Conservation (phyloP, 2,113 vertebrate genomes). For the Cyprinus carpio region DNA sequence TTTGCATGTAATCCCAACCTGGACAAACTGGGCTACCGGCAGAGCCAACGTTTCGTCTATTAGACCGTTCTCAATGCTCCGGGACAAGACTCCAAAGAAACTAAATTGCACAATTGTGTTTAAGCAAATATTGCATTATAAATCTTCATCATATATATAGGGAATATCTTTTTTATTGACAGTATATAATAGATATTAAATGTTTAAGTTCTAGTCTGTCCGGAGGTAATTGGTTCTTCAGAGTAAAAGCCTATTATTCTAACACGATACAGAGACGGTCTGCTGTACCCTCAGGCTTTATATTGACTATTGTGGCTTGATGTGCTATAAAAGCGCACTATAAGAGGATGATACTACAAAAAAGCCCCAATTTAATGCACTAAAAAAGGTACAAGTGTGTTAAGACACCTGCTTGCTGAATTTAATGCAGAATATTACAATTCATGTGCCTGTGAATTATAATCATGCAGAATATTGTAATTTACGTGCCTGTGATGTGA, state of each 20-base stretch:
- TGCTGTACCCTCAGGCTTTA: background rate
- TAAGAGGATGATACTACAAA: background rate
- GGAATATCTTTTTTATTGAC: background rate
- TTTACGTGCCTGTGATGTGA: background rate
- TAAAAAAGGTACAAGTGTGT: conserved; percentile 16
- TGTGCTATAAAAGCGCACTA: background rate
- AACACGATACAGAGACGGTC: background rate
- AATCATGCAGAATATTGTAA: conserved; percentile 13
- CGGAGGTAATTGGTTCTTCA: background rate
- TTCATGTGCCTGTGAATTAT: too few species aligned
- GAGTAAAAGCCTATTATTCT: background rate
- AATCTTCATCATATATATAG: background rate
- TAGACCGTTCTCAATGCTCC: conserved; percentile 44
- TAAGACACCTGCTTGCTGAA: conserved; percentile 1
- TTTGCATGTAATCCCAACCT: conserved; percentile 76
- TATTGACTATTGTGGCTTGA: background rate
- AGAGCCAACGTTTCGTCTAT: conserved; percentile 73
- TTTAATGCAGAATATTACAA: conserved; percentile 24
- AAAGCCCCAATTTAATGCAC: background rate
- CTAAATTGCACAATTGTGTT: background rate
- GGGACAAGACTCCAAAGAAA: background rate
- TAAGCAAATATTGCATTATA: background rate
- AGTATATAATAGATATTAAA: background rate
- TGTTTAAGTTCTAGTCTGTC: background rate
- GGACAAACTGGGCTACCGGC: conserved; percentile 74